Evolutionary conservation across 2,113 vertebrate species (phyloP).

Genomic region (Oceanites oceanicus): DNA sequence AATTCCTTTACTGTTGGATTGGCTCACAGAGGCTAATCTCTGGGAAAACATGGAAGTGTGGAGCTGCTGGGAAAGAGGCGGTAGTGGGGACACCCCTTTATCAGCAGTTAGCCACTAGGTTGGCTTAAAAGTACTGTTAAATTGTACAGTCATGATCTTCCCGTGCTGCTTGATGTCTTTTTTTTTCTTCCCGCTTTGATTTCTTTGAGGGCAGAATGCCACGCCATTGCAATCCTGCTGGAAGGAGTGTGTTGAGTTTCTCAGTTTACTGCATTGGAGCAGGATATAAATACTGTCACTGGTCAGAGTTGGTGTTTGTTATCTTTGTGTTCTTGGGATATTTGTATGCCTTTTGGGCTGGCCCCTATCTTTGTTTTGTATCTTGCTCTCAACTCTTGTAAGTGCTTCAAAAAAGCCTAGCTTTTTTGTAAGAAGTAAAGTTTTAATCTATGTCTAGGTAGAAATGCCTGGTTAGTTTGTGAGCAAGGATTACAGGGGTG

Average conservation of each 20-base stretch:
- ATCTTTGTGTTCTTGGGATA: not conserved
- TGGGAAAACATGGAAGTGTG: not conserved
- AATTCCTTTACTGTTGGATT: not conserved
- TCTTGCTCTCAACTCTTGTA: not conserved
- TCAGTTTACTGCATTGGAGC: not conserved
- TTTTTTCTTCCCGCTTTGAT: not conserved
- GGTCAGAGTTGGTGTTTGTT: not conserved
- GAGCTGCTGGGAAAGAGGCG: not conserved
- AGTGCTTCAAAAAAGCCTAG: not conserved
- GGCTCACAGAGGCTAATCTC: not conserved
- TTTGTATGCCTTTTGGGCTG: not conserved
- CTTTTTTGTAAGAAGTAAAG: not conserved
- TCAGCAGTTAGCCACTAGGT: not conserved
- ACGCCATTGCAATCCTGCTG: not conserved
- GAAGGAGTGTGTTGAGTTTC: not conserved
- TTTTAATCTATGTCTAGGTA: not conserved
- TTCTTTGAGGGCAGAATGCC: not conserved
- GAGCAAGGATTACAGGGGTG: not conserved
- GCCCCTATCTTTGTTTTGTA: not conserved
- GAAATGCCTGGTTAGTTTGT: not conserved
- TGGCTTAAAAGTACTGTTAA: not conserved
- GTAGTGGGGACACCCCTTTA: not conserved
- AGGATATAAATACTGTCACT: not conserved
- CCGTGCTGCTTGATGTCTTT: not conserved
- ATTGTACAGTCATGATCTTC: not conserved